Evolutionary conservation across 2,888 invertebrate species (phyloP), one percentile per base, ranked within the genome.

Genomic region (Chrysomela aeneicollis): DNA sequence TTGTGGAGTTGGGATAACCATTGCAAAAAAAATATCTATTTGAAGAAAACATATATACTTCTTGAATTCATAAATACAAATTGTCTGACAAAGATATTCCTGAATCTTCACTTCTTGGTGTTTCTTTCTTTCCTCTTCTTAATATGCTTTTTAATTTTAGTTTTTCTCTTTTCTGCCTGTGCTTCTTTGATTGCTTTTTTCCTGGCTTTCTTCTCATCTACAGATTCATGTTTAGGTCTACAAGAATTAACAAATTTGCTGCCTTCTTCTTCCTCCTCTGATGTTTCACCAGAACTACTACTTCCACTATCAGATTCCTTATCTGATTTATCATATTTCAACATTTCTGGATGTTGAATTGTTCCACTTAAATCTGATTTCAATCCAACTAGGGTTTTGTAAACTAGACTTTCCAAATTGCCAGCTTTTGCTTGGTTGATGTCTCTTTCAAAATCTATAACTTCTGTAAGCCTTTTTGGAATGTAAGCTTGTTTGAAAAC

Each of bases 401-500:
- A 97, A 54, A 92, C 87, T 12, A 96, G 85, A 77, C 93, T 89
- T 49, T 88, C 86, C 21, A 87, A 86, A 57, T 89, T 86, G 17
- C 94, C 94, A 61, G 88, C 84, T 80, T 94, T 92, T 0, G 91
- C 92, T 76, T 92, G 88, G 58, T 85, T 88, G 58, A 95, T 93
- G 81, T 99, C 98, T 30, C 94, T 83, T 79, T 95, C 95, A 79
- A 90, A 89, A 81, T 95, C 90, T 22, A 91, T 87, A 3, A 95
- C 97, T 86, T 98, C 94, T 71, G 92, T 92, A 62, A 99, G 86
- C 71, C 92, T 89, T 80, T 96, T 92, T 0, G 98, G 98, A 81
- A 99, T 99, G 81, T 90, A 98, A 2, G 93, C 89, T 80, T 92
- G 90, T 80, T 96, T 95, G 82, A 98, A 99, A 2, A 96, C 95